Evolutionary conservation across 2,888 invertebrate species (phyloP).

Genomic region (Clunio marinus): DNA sequence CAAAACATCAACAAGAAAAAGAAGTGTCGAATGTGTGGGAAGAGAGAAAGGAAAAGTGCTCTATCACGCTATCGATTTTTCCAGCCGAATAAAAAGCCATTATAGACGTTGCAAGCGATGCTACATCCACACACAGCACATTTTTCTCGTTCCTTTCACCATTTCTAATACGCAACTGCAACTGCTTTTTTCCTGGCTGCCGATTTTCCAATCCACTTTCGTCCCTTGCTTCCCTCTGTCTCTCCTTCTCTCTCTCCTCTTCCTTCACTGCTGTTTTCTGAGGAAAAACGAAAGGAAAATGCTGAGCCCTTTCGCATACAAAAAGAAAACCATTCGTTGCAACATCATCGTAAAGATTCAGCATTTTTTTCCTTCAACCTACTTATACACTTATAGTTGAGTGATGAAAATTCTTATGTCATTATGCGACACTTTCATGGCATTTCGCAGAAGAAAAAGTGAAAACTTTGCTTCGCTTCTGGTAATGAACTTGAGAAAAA

Average conservation of each 20-base stretch:
- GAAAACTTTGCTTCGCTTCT: slow-evolving; percentile 15
- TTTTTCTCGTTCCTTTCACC: slow-evolving; percentile 7
- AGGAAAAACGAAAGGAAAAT: slow-evolving; percentile 19
- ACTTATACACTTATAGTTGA: slow-evolving; percentile 31
- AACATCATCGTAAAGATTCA: slow-evolving; percentile 27
- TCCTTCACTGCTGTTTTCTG: not conserved
- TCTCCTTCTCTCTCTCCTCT: not conserved
- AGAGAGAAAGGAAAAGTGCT: slow-evolving; percentile 12
- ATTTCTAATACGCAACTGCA: slow-evolving; percentile 39
- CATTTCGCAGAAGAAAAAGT: slow-evolving; percentile 6
- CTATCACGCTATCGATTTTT: slow-evolving; percentile 39
- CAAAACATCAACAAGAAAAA: not conserved
- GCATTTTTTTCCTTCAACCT: slow-evolving; percentile 26
- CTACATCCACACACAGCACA: slow-evolving; percentile 31
- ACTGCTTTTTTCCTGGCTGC: slow-evolving; percentile 27
- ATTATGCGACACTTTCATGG: slow-evolving; percentile 6
- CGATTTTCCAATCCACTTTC: slow-evolving; percentile 7
- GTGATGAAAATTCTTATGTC: slow-evolving; percentile 9
- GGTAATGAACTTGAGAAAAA: slow-evolving; percentile 6
- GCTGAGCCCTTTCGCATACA: not conserved
- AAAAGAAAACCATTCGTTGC: slow-evolving; percentile 9
- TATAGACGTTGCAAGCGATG: slow-evolving; percentile 39
- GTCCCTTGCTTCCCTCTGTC: not conserved
- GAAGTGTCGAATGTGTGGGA: slow-evolving; percentile 18
- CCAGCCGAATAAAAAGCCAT: slow-evolving; percentile 39